Base-by-base conservation (phyloP, 1,140 invertebrate species). In the Drosophila tristis region DNA sequence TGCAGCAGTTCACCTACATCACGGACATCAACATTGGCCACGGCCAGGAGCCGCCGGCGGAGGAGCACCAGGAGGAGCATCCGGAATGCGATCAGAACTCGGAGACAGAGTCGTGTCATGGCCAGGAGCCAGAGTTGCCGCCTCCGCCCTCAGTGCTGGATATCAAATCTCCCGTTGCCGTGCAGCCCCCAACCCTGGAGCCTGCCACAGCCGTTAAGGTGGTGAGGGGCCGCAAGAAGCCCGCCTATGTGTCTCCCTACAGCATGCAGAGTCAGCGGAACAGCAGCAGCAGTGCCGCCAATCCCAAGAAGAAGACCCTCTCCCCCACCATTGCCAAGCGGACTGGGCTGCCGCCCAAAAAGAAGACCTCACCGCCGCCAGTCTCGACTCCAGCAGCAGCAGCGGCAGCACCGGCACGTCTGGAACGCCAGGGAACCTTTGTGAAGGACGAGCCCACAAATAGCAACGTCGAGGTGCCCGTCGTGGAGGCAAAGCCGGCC, bases 381-480 rank as follows among this genome's bases (percentile, higher is more conserved):
- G 44, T 43, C 11, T 11, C 35, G 11, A 13, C 35, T 39, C 11
- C 11, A 39, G 11, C 11, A 39, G 35, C 11, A 2, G 59, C 58
- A 15, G 7, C 72, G 2, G 20, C 20, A 1, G 16, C 70, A 9
- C 48, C 75, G 92, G 92, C 54, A 93, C 56, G 94, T 2, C 84
- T 96, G 7, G 95, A 96, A 55, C 94, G 97, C 43, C 97, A 98
- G 91, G 96, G 96, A 23, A 98, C 97, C 0, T 98, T 98, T 89
- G 96, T 96, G 0, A 97, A 97, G 92, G 96, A 97, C 71, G 95
- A 96, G 74, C 93, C 93, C 5, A 90, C 93, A 2, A 92, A 93
- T 72, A 74, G 91, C 20, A 78, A 93, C 16, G 74, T 51, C 13
- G 92, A 92, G 2, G 91, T 93, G 16, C 92, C 93, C 2, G 90